Conservation (phyloP, 2,113 vertebrate genomes). For the Triplophysa rosa region DNA sequence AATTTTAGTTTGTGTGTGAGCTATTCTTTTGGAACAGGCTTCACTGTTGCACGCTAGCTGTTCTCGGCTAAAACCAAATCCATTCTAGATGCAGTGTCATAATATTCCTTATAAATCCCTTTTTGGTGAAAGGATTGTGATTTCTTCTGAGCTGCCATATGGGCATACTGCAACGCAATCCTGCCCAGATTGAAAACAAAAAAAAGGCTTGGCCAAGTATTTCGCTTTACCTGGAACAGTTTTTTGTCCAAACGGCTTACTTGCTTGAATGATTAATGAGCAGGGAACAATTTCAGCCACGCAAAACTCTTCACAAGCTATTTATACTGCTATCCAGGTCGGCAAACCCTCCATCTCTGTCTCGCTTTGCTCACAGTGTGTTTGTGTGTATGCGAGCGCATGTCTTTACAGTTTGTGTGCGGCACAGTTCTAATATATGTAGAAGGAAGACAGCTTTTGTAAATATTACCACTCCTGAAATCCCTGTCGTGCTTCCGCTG, state of each 20-base stretch:
- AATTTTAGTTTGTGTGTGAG: slow-evolving; percentile 4
- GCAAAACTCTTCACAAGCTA: slow-evolving; percentile 47
- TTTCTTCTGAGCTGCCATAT: neutral
- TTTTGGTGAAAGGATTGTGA: slow-evolving; percentile 20
- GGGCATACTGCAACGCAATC: neutral
- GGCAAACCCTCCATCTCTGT: slow-evolving; percentile 53
- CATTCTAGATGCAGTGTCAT: slow-evolving; percentile 17
- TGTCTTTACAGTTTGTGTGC: slow-evolving; percentile 21
- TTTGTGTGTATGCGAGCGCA: slow-evolving; percentile 1
- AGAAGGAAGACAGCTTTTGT: slow-evolving; percentile 43
- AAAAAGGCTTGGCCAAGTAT: slow-evolving; percentile 3
- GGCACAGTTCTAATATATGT: slow-evolving; percentile 7
- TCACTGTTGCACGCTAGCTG: neutral
- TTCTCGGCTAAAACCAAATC: slow-evolving; percentile 16
- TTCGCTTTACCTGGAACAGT: slow-evolving; percentile 7
- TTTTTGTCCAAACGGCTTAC: slow-evolving; percentile 37
- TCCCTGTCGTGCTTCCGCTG: neutral
- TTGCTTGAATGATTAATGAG: slow-evolving; percentile 55
- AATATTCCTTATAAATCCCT: slow-evolving; percentile 24
- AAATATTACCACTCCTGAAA: slow-evolving; percentile 38
- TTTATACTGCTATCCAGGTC: slow-evolving; percentile 58
- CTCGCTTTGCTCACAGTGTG: slow-evolving; percentile 25
- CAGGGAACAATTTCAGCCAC: slow-evolving; percentile 39
- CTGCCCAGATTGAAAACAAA: slow-evolving; percentile 22
- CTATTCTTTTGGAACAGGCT: neutral